Base-by-base conservation (phyloP, 2,797 vertebrate species). In the Sebastes steindachneri region DNA sequence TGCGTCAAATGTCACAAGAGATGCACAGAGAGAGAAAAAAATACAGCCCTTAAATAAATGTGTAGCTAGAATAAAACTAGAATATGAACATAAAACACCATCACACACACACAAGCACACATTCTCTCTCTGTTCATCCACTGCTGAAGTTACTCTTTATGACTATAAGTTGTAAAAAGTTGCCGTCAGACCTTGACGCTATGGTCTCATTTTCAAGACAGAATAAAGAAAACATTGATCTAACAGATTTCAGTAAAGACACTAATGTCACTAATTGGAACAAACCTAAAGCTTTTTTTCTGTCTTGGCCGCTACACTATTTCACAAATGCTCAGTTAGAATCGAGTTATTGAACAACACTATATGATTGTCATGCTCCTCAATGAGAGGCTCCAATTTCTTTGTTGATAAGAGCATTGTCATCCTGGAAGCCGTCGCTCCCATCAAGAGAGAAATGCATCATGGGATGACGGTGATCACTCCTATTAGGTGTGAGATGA, bases 1-100 rank as follows among this genome's bases (percentile, higher is more conserved):
- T 82, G 76, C 54, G 8, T 83, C 83, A 91, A 82, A 85, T 76
- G 82, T 84, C 82, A 66, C 77, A 54, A 19, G 58, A 85, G 78
- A 83, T 7, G 5, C 14, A 4, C 14, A 26, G 33, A 77, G 71
- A 86, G 7, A 51, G 77, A 64, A 74, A 67, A 45, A 79, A 81
- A 83, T 9, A 15, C 14, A 31, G 21, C 57, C 31, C 7, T 73
- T 51, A 9, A 71, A 76, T 54, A 75, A 73, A 86, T 54, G 8
- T 80, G 14, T 23, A 68, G 51, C 35, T 66, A 9, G 62, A 76
- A 37, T 37, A 73, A 68, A 73, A 59, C 51, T 76, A 64, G 80
- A 5, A 21, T 14, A 33, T 58, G 41, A 45, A 62, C 10, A 66
- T 70, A 64, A 57, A 75, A 71, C 23, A 65, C 55, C 31, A 58